phyloP scores from a whole-genome alignment of 2,113 vertebrate species.

The Theristicus caerulescens region DNA sequence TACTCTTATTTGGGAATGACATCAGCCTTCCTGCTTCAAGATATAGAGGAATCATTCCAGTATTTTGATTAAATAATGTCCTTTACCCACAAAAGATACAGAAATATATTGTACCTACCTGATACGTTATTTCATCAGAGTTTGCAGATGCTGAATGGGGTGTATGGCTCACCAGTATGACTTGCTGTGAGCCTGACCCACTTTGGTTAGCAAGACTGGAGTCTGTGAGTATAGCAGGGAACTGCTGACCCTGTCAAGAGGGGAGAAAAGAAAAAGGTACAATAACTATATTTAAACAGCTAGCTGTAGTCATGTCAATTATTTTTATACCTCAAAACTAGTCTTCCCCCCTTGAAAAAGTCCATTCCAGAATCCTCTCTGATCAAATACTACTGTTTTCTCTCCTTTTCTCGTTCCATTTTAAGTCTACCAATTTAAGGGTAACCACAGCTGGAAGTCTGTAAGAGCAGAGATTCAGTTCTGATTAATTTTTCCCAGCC shows the following conservation, averaged over 20 bases:
- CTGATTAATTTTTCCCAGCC: not conserved
- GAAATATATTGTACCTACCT: constrained; percentile 55
- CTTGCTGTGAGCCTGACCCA: constrained; percentile 80
- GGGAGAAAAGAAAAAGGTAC: not conserved
- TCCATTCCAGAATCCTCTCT: not conserved
- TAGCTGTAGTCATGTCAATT: not conserved
- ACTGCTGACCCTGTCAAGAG: constrained; percentile 83
- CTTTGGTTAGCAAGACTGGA: constrained; percentile 79
- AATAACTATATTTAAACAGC: not conserved
- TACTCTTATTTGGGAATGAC: not conserved
- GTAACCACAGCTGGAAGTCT: not conserved
- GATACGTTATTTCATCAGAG: constrained; percentile 75
- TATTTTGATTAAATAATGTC: not conserved
- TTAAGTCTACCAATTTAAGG: not conserved
- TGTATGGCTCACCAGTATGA: constrained; percentile 90
- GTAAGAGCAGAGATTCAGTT: not conserved
- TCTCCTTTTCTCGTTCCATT: not conserved
- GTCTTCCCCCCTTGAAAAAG: not conserved
- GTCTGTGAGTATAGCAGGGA: constrained; percentile 87
- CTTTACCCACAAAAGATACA: not conserved
- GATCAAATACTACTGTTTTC: not conserved
- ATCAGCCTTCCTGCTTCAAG: not conserved
- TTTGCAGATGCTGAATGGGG: constrained; percentile 68
- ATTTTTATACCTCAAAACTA: not conserved
- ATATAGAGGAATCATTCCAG: not conserved